A percentile compares a stretch with the other conserved stretches of the same genome.
These are phyloP conservation scores for Acridotheres tristis DNA, from an alignment of 2,797 vertebrate genomes.

Conservation along the genomic window DNA sequence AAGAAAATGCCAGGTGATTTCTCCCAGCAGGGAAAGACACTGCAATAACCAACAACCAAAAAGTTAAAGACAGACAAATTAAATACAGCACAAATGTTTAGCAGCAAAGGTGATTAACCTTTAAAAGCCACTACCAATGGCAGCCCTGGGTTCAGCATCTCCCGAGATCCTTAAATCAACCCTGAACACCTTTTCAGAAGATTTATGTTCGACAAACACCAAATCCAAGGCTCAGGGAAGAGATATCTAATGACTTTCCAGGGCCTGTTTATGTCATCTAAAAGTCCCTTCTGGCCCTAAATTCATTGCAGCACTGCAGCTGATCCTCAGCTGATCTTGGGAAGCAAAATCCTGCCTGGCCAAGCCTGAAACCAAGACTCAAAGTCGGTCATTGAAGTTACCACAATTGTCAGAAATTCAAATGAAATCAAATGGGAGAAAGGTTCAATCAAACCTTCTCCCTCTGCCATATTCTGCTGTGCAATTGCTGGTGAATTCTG, in stretches of 20 bases:
- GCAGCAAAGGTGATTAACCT: constrained; percentile 58
- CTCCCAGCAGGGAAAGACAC: background rate
- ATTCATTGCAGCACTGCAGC: background rate
- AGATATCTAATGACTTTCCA: constrained; percentile 35
- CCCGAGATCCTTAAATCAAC: constrained; percentile 48
- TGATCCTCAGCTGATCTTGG: background rate
- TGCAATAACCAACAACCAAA: constrained; percentile 5
- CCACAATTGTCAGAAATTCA: background rate
- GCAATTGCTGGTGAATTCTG: background rate
- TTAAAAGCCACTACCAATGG: constrained; percentile 40
- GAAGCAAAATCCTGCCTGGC: background rate
- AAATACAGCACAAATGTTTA: constrained; percentile 55
- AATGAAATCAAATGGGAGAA: background rate
- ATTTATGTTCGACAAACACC: constrained; percentile 40
- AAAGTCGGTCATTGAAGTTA: background rate
- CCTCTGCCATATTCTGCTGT: background rate
- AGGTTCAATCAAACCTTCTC: background rate
- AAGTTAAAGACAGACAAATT: constrained; percentile 51
- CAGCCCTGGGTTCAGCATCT: constrained; percentile 4
- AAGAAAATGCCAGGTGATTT: constrained; percentile 12
- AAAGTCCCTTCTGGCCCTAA: constrained; percentile 44
- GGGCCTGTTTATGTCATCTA: constrained; percentile 19
- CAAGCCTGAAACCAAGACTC: background rate
- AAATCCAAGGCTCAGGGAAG: constrained; percentile 29
- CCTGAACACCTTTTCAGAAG: constrained; percentile 21